Base-by-base conservation (phyloP, 2,888 invertebrate species). In the Ophioninae sp. region DNA sequence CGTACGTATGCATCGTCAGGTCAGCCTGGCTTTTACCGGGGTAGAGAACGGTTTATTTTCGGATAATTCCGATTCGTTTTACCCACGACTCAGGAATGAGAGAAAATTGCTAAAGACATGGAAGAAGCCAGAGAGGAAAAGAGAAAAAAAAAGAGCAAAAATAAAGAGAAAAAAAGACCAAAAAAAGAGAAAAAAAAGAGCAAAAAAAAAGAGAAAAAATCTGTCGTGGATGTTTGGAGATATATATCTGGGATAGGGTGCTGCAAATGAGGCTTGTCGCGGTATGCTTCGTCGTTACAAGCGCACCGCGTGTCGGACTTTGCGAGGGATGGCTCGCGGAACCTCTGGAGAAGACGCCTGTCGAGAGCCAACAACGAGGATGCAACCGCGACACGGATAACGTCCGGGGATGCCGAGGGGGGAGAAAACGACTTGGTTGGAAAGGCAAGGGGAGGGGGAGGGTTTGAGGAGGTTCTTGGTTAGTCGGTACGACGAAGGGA, bases 31-130 rank as follows among this genome's bases (percentile, higher is more conserved):
- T 77, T 74, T 39, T 56, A 61, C 69, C 23, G 73, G 39, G 72
- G 64, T 67, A 58, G 72, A 58, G 59, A 65, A 73, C 59, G 77
- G 85, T 83, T 78, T 85, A 83, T 83, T 83, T 85, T 81, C 67
- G 76, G 85, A 75, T 83, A 81, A 79, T 79, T 81, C 75, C 79
- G 76, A 83, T 81, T 83, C 79, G 81, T 83, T 83, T 83, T 79
- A 73, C 68, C 69, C 69, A 79, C 58, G 61, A 39, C 23, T 51
- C 68, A 13, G n/a, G 67, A 58, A 10, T 58, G 41, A 75, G 65
- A 37, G 44, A 85, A 86, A n/a, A n/a, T n/a, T n/a, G n/a, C n/a
- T n/a, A n/a, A 88, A 88, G 89, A 88, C 88, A 86, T 85, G 83
- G 86, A 84, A 74, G 71, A 84, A 80, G 85, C 74, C 80, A 81